phyloP scores from a whole-genome alignment of 1,140 invertebrate species.

The Drosophila saltans region DNA sequence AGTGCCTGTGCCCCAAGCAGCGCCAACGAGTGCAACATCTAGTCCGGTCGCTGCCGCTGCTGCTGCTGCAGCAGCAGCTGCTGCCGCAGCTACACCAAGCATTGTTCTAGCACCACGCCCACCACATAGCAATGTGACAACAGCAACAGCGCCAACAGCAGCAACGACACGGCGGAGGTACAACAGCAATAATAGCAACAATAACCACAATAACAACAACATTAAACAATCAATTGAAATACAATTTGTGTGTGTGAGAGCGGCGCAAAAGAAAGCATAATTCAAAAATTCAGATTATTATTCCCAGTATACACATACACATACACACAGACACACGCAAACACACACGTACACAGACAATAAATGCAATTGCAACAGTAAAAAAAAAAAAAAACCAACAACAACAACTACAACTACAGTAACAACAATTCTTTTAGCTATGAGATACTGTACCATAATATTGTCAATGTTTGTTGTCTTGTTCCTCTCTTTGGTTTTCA shows the following conservation, averaged over 20 bases:
- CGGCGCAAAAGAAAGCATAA: conserved; percentile 67
- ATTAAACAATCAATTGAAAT: conserved; percentile 25
- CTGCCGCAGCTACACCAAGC: conserved; percentile 76
- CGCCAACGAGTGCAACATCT: conserved; percentile 78
- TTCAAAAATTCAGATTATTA: conserved; percentile 62
- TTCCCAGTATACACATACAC: conserved; percentile 21
- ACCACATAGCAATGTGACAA: conserved; percentile 69
- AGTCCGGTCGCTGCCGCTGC: conserved; percentile 81
- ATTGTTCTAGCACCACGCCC: conserved; percentile 82
- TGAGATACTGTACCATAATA: conserved; percentile 67
- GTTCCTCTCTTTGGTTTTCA: conserved; percentile 62
- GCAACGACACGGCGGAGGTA: conserved; percentile 84
- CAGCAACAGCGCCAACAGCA: conserved; percentile 83
- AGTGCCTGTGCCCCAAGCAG: conserved; percentile 75
- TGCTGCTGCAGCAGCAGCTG: conserved; percentile 82
- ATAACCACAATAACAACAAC: not conserved
- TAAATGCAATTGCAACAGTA: conserved; percentile 36
- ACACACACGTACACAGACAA: no score
- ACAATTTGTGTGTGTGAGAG: conserved; percentile 34
- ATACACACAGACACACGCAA: conserved; percentile 8
- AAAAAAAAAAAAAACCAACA: conserved; percentile 32
- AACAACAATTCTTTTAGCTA: conserved; percentile 47
- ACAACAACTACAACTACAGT: conserved; percentile 19
- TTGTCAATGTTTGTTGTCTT: conserved; percentile 73
- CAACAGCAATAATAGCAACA: conserved; percentile 22